Conservation (phyloP, 2,888 invertebrate genomes). For the Eucera pruinosa region DNA sequence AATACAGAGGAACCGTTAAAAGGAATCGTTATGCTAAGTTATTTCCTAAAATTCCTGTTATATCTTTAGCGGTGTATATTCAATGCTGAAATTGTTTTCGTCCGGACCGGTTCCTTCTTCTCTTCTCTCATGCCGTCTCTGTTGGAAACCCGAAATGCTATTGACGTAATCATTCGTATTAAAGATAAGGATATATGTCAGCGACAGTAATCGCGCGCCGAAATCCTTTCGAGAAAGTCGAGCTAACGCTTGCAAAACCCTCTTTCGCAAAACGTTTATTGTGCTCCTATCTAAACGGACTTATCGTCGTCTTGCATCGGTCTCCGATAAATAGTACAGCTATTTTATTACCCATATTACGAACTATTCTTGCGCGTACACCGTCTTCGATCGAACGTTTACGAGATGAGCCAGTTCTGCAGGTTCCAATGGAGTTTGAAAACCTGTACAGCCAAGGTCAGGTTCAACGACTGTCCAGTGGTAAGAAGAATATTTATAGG, state of each 20-base stretch:
- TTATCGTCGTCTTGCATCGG: neutral
- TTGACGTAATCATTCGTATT: conserved; percentile 41
- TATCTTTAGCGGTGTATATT: neutral
- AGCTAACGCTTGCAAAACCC: neutral
- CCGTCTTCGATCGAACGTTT: neutral
- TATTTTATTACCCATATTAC: neutral
- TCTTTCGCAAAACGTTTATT: neutral
- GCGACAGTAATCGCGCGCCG: neutral
- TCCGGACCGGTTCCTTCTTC: neutral
- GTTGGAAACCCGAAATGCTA: neutral
- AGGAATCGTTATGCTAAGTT: too few relatives aligned
- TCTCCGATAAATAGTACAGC: neutral
- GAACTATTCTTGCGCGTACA: neutral
- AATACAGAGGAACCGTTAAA: neutral
- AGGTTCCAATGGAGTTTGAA: conserved; percentile 5
- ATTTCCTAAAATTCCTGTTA: too few relatives aligned
- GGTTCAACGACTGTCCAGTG: conserved; percentile 72
- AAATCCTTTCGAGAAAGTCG: conserved; percentile 16
- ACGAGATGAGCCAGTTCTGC: neutral
- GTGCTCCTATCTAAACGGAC: neutral
- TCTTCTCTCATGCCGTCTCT: neutral
- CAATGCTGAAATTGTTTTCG: neutral
- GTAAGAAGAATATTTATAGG: neutral
- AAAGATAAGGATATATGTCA: conserved; percentile 5
- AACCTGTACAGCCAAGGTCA: conserved; percentile 69